A percentile compares a stretch with the other conserved stretches of the same genome.
Evolutionary conservation across 2,797 vertebrate species (phyloP).

Genomic region (Lagothrix lagotricha): DNA sequence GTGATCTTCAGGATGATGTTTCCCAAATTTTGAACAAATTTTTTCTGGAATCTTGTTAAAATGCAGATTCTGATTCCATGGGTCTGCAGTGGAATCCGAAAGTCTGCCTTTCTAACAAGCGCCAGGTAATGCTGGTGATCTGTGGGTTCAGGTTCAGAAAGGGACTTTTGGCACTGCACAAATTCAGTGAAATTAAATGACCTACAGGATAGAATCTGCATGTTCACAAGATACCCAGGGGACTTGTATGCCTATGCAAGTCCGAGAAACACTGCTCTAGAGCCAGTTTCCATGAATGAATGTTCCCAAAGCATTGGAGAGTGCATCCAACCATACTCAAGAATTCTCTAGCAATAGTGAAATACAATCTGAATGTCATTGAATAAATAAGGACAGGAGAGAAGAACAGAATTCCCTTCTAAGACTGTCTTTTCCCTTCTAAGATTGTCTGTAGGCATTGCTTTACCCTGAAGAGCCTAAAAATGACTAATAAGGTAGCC

Average conservation of each 20-base stretch:
- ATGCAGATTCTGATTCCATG: not conserved
- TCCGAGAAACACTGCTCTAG: not conserved
- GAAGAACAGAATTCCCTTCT: not conserved
- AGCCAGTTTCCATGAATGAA: not conserved
- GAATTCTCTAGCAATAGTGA: not conserved
- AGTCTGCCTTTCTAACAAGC: not conserved
- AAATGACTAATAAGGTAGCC: not conserved
- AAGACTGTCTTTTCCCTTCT: not conserved
- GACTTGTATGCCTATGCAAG: not conserved
- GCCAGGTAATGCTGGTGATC: not conserved
- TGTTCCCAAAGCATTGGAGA: not conserved
- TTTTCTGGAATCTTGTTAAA: not conserved
- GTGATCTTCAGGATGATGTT: not conserved
- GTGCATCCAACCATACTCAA: not conserved
- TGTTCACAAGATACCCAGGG: not conserved
- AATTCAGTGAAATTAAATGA: conserved; percentile 24
- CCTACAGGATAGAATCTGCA: not conserved
- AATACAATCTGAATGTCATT: not conserved
- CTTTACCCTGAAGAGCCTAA: not conserved
- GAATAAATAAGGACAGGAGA: not conserved
- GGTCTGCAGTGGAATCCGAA: not conserved
- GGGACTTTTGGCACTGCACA: not conserved
- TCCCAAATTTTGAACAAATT: not conserved
- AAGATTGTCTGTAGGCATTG: not conserved
- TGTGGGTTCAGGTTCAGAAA: not conserved